Evolutionary conservation across 2,113 vertebrate species (phyloP), one percentile per base, ranked within the genome.

Genomic region (Sinocyclocheilus maitianheensis): DNA sequence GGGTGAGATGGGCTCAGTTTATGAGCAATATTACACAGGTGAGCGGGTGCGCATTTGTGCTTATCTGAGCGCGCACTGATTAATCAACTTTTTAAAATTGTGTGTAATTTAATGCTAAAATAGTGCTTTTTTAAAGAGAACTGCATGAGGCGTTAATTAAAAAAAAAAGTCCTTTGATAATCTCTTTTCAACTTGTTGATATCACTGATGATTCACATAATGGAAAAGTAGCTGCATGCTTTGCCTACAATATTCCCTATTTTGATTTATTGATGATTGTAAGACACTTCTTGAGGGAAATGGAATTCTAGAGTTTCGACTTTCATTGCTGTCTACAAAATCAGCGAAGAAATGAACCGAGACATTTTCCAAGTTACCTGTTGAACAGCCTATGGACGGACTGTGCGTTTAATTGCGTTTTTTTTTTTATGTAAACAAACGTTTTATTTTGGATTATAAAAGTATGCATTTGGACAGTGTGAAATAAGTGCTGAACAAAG

Each of bases 21-120:
- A 94, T 87, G 95, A 95, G 90, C 94, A 96, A 89, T 94, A 94
- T 90, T 94, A 95, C 84, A 92, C 94, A 96, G 95, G 95, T 96
- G 94, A 94, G 93, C 91, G 89, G 20, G 16, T 46, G 46, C 26
- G 37, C 22, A 8, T 53, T 75, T 81, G 5, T 24, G 34, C 16
- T 46, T 46, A 34, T 43, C 7, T 43, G 40, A 24, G 11, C 40
- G 3, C 16, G 46, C 71, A n/a, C 1, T 75, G 37, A n/a, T 43
- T 2, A 75, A 24, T 75, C 2, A 48, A 24, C 72, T 48, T 48
- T 8, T 6, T 74, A 1, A 26, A 12, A 20, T 0, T 0, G 6
- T 46, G 9, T 13, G 5, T 46, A 6, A 75, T 11, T 22, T 22
- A 40, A n/a, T 22, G 37, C 2, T 46, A 46, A 46, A 46, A 46